Evolutionary conservation across 2,888 invertebrate species (phyloP).

Genomic region (Heteropelma amictum): DNA sequence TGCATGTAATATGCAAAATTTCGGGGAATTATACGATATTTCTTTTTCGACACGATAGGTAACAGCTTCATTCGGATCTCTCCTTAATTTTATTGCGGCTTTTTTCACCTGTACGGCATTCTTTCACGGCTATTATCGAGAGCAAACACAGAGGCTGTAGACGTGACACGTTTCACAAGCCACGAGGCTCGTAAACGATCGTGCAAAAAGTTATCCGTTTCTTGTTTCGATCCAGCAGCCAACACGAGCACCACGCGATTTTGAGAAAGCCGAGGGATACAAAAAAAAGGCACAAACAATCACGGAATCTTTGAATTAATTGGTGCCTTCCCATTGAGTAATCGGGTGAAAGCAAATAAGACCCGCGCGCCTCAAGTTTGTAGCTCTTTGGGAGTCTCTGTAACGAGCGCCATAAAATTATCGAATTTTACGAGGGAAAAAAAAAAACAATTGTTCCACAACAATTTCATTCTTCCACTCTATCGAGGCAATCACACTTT

Average conservation of each 20-base stretch:
- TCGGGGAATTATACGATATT: background rate
- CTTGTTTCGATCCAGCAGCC: background rate
- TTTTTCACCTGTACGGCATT: constrained; percentile 23
- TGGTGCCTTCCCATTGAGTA: constrained; percentile 41
- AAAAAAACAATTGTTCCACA: background rate
- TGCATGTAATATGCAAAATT: no score
- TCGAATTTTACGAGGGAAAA: no score
- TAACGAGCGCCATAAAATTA: no score
- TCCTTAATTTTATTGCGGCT: background rate
- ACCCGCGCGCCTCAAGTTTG: no score
- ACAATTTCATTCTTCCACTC: no score
- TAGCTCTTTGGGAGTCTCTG: no score
- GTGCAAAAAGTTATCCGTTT: background rate
- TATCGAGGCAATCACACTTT: no score
- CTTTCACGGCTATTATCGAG: constrained; percentile 33
- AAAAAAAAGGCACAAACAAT: background rate
- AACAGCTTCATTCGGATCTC: background rate
- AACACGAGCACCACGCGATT: background rate
- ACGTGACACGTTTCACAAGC: constrained; percentile 38
- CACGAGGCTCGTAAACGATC: constrained; percentile 1
- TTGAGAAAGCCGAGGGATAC: background rate
- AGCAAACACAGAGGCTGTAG: constrained; percentile 19
- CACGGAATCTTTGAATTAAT: constrained; percentile 28
- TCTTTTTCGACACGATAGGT: background rate
- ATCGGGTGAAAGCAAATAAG: constrained; percentile 41